phyloP scores from a whole-genome alignment of 2,888 invertebrate species.

The Ceraclea dissimilis region DNA sequence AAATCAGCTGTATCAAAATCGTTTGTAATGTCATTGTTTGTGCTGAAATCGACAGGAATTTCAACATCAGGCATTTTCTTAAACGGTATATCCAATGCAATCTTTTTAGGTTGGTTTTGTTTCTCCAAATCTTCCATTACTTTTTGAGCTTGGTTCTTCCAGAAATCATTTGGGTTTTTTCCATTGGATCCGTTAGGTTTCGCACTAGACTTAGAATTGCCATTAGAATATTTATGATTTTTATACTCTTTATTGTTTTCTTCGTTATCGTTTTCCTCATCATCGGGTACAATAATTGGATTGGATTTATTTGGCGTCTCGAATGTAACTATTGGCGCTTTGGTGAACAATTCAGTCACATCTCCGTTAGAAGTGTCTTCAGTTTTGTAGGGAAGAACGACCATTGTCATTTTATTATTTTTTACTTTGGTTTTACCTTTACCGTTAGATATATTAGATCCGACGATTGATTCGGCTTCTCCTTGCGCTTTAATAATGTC shows the following conservation, averaged over 20 bases:
- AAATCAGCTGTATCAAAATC: background rate
- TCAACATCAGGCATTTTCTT: slow-evolving; percentile 25
- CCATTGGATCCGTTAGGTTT: background rate
- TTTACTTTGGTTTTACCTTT: slow-evolving; percentile 26
- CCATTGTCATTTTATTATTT: slow-evolving; percentile 50
- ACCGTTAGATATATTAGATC: slow-evolving; percentile 24
- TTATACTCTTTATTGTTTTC: slow-evolving; percentile 20
- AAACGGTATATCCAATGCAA: slow-evolving; percentile 27
- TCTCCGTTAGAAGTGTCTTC: slow-evolving; percentile 47
- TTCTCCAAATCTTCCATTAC: slow-evolving; percentile 15
- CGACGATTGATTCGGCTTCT: background rate
- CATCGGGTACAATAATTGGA: slow-evolving; percentile 3
- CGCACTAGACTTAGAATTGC: slow-evolving; percentile 17
- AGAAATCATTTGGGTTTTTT: slow-evolving; percentile 9
- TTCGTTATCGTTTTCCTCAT: slow-evolving; percentile 1
- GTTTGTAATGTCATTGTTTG: background rate
- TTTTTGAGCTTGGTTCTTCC: slow-evolving; percentile 15
- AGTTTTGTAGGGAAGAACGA: slow-evolving; percentile 58
- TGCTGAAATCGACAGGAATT: slow-evolving; percentile 1
- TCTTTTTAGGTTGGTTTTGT: slow-evolving; percentile 6
- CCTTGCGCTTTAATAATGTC: slow-evolving; percentile 35
- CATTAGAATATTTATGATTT: slow-evolving; percentile 33
- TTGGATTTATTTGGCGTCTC: slow-evolving; percentile 30
- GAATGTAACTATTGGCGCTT: slow-evolving; percentile 55
- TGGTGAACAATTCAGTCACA: slow-evolving; percentile 58